A percentile compares a stretch with the other conserved stretches of the same genome.
Evolutionary conservation across 2,797 vertebrate genomes (phyloP).

Genomic region (Danio jaintianensis): DNA sequence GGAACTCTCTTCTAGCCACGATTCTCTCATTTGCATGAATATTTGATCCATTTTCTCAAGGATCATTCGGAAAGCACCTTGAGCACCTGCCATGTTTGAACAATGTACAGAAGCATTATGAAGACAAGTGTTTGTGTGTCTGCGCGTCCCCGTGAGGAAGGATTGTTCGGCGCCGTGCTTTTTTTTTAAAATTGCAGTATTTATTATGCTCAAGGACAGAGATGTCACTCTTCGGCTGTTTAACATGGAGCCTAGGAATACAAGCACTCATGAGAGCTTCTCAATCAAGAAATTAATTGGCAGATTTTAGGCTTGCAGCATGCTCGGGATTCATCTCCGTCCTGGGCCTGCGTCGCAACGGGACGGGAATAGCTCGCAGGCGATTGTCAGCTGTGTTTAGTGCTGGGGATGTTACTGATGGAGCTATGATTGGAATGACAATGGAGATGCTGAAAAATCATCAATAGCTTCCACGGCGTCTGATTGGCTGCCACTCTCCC

Average conservation of each 20-base stretch:
- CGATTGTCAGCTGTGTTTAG: constrained; percentile 24
- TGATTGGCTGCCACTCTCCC: constrained; percentile 20
- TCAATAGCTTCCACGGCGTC: constrained; percentile 15
- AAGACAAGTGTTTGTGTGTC: constrained; percentile 33
- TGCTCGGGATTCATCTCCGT: constrained; percentile 21
- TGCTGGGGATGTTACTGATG: constrained; percentile 29
- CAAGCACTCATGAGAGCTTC: constrained; percentile 38
- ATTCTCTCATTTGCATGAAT: constrained; percentile 42
- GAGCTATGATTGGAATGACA: constrained; percentile 49
- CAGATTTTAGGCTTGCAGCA: constrained; percentile 45
- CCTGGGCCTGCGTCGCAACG: not conserved
- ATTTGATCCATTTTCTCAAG: constrained; percentile 43
- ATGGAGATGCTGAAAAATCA: constrained; percentile 46
- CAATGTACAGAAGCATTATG: constrained; percentile 41
- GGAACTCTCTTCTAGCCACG: not conserved
- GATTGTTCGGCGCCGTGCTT: constrained; percentile 44
- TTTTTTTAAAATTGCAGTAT: constrained; percentile 52
- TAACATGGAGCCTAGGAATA: constrained; percentile 52
- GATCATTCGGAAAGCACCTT: constrained; percentile 26
- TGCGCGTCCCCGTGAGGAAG: constrained; percentile 44
- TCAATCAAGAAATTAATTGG: constrained; percentile 49
- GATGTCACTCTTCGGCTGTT: constrained; percentile 44
- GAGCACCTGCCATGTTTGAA: constrained; percentile 43
- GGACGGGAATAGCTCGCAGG: not conserved
- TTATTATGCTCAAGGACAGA: constrained; percentile 51